A percentile compares a stretch with the other conserved stretches of the same genome.
Conservation (phyloP, 2,888 invertebrate species). For the Altica lythri region DNA sequence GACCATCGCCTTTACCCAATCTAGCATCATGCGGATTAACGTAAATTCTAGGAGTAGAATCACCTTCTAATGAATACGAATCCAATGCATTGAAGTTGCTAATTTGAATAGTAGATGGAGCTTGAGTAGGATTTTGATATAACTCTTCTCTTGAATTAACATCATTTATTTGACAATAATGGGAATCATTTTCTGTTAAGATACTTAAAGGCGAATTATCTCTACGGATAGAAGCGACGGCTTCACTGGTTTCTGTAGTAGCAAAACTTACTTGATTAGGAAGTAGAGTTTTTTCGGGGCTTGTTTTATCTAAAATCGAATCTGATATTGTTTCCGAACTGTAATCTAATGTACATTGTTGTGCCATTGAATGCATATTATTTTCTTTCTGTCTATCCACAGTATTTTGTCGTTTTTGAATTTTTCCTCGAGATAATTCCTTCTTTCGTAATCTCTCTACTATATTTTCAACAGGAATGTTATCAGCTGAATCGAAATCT, state of each 20-base stretch:
- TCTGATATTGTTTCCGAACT: constrained; percentile 60
- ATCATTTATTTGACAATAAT: constrained; percentile 35
- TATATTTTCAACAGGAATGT: constrained; percentile 50
- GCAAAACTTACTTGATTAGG: constrained; percentile 45
- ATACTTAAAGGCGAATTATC: constrained; percentile 42
- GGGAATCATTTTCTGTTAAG: constrained; percentile 31
- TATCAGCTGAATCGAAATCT: constrained; percentile 57
- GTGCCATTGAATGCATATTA: constrained; percentile 68
- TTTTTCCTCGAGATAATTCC: constrained; percentile 43
- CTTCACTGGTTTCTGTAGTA: constrained; percentile 23
- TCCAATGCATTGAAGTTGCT: constrained; percentile 48
- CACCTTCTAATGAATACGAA: constrained; percentile 31
- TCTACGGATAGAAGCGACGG: constrained; percentile 34
- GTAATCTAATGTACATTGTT: constrained; percentile 73
- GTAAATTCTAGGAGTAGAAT: constrained; percentile 52
- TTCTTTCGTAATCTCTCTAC: constrained; percentile 48
- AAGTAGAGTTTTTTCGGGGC: constrained; percentile 51
- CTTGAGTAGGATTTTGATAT: constrained; percentile 9
- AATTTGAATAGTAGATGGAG: constrained; percentile 23
- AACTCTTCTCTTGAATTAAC: constrained; percentile 23
- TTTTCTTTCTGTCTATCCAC: constrained; percentile 37
- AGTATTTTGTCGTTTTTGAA: constrained; percentile 43
- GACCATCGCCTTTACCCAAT: constrained; percentile 55
- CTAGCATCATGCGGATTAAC: constrained; percentile 60
- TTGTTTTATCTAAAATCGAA: constrained; percentile 46